phyloP scores from a whole-genome alignment of 1,140 invertebrate genomes.

The Cheumatopsyche charites region DNA sequence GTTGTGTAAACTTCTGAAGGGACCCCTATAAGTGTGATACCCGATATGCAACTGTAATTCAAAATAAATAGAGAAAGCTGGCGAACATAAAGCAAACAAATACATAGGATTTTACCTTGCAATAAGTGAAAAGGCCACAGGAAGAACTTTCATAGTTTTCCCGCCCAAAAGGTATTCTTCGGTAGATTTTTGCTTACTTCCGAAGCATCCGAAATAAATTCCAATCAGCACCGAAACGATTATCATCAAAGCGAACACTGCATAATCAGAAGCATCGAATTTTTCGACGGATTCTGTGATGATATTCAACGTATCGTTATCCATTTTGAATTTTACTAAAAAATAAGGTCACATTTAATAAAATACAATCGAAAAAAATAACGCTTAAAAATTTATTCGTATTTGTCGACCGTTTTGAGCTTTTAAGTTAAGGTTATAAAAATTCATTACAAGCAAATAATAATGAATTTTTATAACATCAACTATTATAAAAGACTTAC shows the following conservation, averaged over 20 bases:
- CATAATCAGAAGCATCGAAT: slow-evolving; percentile 64
- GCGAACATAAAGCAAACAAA: background rate
- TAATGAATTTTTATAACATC: too few relatives aligned
- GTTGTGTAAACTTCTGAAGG: slow-evolving; percentile 85
- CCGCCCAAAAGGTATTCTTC: slow-evolving; percentile 69
- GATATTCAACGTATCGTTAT: too few relatives aligned
- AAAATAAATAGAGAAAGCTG: background rate
- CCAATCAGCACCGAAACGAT: slow-evolving; percentile 67
- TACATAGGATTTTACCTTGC: slow-evolving; percentile 60
- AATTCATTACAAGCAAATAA: too few relatives aligned
- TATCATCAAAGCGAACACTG: slow-evolving; percentile 68
- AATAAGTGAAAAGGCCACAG: slow-evolving; percentile 70
- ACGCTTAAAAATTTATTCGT: too few relatives aligned
- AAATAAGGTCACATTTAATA: too few relatives aligned
- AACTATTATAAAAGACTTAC: too few relatives aligned
- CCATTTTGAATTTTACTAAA: too few relatives aligned
- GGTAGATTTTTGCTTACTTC: slow-evolving; percentile 64
- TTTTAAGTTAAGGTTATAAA: too few relatives aligned
- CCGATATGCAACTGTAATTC: slow-evolving; percentile 76
- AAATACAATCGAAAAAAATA: too few relatives aligned
- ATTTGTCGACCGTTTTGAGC: too few relatives aligned
- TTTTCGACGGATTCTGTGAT: background rate
- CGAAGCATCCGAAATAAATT: slow-evolving; percentile 69
- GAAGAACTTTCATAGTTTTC: slow-evolving; percentile 68
- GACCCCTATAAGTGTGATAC: slow-evolving; percentile 81